Evolutionary conservation across 1,140 invertebrate genomes (phyloP).

Genomic region (Drosophila mayri): DNA sequence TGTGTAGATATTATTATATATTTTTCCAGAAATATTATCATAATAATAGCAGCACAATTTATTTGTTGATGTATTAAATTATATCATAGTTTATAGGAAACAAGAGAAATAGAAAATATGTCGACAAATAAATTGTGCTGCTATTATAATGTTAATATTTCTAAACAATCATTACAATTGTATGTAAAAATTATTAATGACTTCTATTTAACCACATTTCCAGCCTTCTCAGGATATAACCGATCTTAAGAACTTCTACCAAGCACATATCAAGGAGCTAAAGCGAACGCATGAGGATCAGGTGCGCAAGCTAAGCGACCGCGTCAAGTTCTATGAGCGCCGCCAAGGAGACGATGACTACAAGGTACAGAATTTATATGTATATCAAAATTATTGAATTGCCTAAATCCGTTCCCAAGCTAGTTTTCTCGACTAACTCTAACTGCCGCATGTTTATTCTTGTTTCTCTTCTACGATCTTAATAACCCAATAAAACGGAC

Average conservation of each 20-base stretch:
- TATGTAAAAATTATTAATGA: not conserved
- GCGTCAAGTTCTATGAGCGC: constrained; percentile 71
- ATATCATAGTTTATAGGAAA: too few relatives aligned
- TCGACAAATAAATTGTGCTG: too few relatives aligned
- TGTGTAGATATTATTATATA: too few relatives aligned
- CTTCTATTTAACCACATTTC: not conserved
- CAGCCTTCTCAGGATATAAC: constrained; percentile 56
- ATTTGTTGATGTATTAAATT: too few relatives aligned
- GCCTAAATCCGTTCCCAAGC: not conserved
- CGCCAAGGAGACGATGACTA: constrained; percentile 79
- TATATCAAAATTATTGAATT: not conserved
- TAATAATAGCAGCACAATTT: too few relatives aligned
- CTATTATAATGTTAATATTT: not conserved
- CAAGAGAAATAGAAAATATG: too few relatives aligned
- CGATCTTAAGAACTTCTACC: constrained; percentile 76
- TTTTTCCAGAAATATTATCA: too few relatives aligned
- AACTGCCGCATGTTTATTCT: constrained; percentile 68
- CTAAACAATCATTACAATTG: too few relatives aligned
- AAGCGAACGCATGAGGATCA: constrained; percentile 66
- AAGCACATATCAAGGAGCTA: constrained; percentile 73
- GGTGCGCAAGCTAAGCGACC: constrained; percentile 65
- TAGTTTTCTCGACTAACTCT: constrained; percentile 49
- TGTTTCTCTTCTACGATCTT: constrained; percentile 45
- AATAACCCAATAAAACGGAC: constrained; percentile 68
- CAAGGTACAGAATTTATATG: constrained; percentile 53